These are phyloP conservation scores for Isoperla grammatica DNA, from an alignment of 2,888 invertebrate species.

Conservation along the genomic window DNA sequence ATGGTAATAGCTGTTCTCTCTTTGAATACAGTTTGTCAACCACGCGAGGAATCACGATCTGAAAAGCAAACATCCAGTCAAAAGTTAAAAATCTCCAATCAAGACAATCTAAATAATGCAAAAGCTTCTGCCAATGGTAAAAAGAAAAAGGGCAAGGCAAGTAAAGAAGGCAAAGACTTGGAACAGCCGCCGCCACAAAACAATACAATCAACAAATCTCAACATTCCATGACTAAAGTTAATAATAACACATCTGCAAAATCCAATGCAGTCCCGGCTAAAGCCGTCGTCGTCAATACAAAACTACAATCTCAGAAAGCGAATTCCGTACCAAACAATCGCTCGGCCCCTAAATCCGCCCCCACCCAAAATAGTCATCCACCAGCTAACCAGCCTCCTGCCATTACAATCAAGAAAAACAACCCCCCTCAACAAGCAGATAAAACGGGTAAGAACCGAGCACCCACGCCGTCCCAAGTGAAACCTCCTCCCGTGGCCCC, in stretches of 20 bases:
- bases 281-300: too few relatives aligned
- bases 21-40: constrained; percentile 31
- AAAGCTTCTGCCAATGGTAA: constrained; percentile 25
- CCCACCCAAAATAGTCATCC: background rate
- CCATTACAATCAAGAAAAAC: background rate
- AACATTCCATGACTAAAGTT: constrained; percentile 24
- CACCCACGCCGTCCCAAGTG: too few relatives aligned
- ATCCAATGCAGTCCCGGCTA: too few relatives aligned
- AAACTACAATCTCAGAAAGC: constrained; percentile 6
- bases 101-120: background rate
- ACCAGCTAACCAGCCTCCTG: constrained; percentile 1
- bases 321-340: background rate
- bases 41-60: constrained; percentile 32
- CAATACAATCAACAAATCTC: constrained; percentile 12
- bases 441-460: background rate
- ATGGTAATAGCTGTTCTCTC: too few relatives aligned
- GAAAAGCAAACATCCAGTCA: constrained; percentile 35
- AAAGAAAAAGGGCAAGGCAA: constrained; percentile 28
- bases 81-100: constrained; percentile 34
- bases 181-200: background rate
- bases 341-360: background rate
- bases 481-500: background rate
- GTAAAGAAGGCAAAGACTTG: constrained; percentile 8
- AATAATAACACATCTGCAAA: too few relatives aligned
- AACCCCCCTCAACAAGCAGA: background rate